Evolutionary conservation across 2,113 vertebrate genomes (phyloP).

Genomic region (Vulpes lagopus): DNA sequence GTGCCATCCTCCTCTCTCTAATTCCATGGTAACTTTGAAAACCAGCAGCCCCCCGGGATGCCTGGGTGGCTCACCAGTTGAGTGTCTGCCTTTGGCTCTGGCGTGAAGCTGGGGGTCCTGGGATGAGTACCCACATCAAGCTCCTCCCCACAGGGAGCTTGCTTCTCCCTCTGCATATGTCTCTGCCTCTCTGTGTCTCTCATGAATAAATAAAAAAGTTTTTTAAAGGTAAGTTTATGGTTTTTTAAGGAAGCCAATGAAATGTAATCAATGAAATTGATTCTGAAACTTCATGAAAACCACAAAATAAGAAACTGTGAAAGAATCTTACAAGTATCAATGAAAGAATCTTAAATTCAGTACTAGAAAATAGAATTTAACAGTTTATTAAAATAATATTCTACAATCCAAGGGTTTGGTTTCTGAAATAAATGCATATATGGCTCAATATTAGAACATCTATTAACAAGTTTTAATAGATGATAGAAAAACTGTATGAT

Average conservation of each 20-base stretch:
- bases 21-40: conserved; percentile 40
- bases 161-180: too few species aligned
- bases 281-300: not conserved
- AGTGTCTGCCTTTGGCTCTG: too few species aligned
- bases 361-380: not conserved
- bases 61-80: too few species aligned
- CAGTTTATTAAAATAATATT: not conserved
- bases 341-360: not conserved
- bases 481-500: not conserved
- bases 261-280: too few species aligned
- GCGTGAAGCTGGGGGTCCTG: too few species aligned
- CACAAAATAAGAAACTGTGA: not conserved
- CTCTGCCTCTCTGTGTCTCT: too few species aligned
- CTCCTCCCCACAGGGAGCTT: too few species aligned
- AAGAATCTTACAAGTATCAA: not conserved
- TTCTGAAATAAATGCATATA: conserved; percentile 14
- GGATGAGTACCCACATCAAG: too few species aligned
- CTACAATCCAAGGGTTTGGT: not conserved
- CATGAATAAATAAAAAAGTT: too few species aligned
- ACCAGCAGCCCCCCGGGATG: not conserved
- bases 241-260: not conserved
- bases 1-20: not conserved
- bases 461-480: not conserved
- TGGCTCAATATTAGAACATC: not conserved
- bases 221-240: not conserved